Percentiles rank a stretch among this genome's conserved stretches.
Conservation (phyloP, 1,140 invertebrate genomes). For the Leguminivora glycinivorella region DNA sequence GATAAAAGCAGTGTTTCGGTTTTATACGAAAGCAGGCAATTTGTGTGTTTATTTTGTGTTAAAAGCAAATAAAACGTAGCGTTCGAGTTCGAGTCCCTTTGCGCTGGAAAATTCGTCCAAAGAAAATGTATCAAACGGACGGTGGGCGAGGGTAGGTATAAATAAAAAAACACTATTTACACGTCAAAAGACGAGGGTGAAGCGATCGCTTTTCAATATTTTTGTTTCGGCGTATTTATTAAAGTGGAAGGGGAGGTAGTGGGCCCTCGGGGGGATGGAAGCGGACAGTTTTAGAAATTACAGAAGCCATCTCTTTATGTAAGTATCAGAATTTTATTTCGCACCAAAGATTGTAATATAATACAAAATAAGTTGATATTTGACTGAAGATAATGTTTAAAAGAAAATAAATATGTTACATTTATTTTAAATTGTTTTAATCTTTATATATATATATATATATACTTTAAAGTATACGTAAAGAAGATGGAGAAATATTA, state of each 20-base stretch:
- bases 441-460: too few species aligned
- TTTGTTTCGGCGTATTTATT: conserved; percentile 8
- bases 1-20: conserved; percentile 38
- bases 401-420: too few species aligned
- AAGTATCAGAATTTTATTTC: background rate
- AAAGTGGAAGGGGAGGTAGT: conserved; percentile 16
- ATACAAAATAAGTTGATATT: too few species aligned
- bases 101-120: conserved; percentile 12
- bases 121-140: conserved; percentile 25
- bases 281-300: background rate
- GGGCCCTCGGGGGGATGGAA: background rate
- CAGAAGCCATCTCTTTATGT: background rate
- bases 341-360: too few species aligned
- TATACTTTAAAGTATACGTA: too few species aligned
- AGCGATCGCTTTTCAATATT: conserved; percentile 26
- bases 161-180: conserved; percentile 40
- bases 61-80: conserved; percentile 33
- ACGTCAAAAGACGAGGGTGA: conserved; percentile 38
- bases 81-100: conserved; percentile 6
- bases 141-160: conserved; percentile 3
- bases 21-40: conserved; percentile 20
- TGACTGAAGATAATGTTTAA: too few species aligned
- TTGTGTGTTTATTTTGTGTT: conserved; percentile 29
- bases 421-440: too few species aligned
- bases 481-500: too few species aligned